Evolutionary conservation across 35 echinoderm and acorn worm genomes (phyloP).

Genomic region (Lytechinus pictus): DNA sequence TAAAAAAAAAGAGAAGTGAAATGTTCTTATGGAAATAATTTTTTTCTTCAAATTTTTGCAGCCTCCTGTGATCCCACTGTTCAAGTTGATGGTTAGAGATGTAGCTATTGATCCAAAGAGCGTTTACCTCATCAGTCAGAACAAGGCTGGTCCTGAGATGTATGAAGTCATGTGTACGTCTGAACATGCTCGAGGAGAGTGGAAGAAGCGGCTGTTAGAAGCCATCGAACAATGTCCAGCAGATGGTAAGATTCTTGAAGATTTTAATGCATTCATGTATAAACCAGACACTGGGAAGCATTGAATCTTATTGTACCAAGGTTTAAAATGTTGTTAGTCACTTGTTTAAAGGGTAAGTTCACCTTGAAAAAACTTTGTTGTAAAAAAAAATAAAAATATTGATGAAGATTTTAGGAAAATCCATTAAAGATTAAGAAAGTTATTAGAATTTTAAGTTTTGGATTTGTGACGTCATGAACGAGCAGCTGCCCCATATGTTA

Average conservation of each 20-base stretch:
- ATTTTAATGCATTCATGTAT: neutral
- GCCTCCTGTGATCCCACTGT: constrained; percentile 84
- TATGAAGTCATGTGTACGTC: constrained; percentile 89
- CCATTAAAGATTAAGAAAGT: too few species aligned
- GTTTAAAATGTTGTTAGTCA: too few species aligned
- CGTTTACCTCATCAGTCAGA: constrained; percentile 93
- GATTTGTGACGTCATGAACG: too few species aligned
- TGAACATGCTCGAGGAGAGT: constrained; percentile 63
- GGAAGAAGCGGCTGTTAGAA: constrained; percentile 72
- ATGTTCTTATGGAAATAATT: neutral
- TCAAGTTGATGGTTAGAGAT: constrained; percentile 95
- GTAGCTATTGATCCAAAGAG: constrained; percentile 93
- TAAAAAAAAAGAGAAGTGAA: too few species aligned
- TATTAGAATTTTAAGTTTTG: too few species aligned
- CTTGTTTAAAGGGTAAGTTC: too few species aligned
- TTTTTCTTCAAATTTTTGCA: constrained; percentile 38
- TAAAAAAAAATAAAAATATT: too few species aligned
- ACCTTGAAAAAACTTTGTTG: too few species aligned
- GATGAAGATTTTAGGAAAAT: too few species aligned
- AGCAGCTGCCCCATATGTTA: too few species aligned
- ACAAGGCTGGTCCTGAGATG: constrained; percentile 93
- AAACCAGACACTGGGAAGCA: too few species aligned
- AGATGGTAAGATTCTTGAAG: constrained; percentile 53
- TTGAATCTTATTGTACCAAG: too few species aligned
- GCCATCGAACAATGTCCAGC: constrained; percentile 83